These are phyloP conservation scores for Oenanthe melanoleuca DNA, from an alignment of 2,113 vertebrate species.

Conservation along the genomic window DNA sequence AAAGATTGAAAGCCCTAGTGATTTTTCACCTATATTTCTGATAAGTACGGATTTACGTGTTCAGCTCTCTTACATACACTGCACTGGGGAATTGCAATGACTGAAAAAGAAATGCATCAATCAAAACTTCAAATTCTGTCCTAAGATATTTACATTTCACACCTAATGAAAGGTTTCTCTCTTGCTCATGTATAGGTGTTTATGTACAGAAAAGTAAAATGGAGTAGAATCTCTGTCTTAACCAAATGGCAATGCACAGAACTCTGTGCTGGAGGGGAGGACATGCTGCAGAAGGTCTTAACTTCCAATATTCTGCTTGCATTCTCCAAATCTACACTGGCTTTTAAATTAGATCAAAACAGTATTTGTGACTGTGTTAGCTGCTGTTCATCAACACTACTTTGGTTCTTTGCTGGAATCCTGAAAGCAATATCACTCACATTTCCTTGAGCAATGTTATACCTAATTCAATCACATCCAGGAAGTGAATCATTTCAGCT, in stretches of 20 bases:
- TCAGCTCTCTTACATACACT: background rate
- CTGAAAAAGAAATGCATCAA: background rate
- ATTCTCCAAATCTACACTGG: background rate
- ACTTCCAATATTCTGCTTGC: background rate
- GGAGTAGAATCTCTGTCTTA: background rate
- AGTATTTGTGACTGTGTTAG: background rate
- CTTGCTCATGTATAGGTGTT: background rate
- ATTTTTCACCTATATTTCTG: background rate
- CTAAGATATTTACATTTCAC: background rate
- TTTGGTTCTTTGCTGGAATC: background rate
- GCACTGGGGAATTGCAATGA: background rate
- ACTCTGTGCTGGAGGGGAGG: background rate
- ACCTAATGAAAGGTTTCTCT: background rate
- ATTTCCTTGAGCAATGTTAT: background rate
- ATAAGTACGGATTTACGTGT: background rate
- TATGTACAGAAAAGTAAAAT: background rate
- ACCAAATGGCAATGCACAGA: background rate
- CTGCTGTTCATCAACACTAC: background rate
- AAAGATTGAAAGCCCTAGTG: background rate
- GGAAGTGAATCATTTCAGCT: conserved; percentile 28
- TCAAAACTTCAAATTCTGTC: background rate
- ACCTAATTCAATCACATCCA: background rate
- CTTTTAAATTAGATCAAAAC: background rate
- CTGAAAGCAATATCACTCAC: background rate
- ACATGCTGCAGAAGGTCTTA: background rate